These are phyloP conservation scores for Ctenicera cuprea DNA, from an alignment of 2,888 invertebrate genomes.

Conservation along the genomic window DNA sequence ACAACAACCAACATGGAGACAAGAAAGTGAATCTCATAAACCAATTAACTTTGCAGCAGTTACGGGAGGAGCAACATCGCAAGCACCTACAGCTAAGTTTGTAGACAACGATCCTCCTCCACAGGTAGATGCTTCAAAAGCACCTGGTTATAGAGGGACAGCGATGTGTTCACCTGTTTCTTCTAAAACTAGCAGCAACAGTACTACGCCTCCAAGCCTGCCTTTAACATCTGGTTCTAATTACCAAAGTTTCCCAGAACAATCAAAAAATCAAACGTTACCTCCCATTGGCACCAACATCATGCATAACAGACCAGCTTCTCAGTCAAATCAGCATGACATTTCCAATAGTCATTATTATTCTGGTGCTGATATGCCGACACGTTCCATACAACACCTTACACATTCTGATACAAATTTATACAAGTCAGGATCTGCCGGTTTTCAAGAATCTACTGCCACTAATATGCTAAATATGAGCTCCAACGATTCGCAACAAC, in stretches of 20 bases:
- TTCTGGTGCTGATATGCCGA: conserved; percentile 52
- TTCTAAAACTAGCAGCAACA: conserved; percentile 76
- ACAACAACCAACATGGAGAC: conserved; percentile 79
- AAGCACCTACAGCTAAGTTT: conserved; percentile 71
- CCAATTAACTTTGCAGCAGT: conserved; percentile 84
- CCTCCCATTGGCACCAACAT: conserved; percentile 69
- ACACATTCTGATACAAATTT: conserved; percentile 60
- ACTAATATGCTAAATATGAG: conserved; percentile 71
- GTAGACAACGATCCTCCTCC: conserved; percentile 75
- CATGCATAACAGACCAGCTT: conserved; percentile 62
- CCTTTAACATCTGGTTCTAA: conserved; percentile 60
- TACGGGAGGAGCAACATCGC: conserved; percentile 74
- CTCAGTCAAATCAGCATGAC: conserved; percentile 60
- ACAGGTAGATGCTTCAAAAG: conserved; percentile 90
- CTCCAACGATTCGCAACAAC: conserved; percentile 61
- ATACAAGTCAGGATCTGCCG: conserved; percentile 60
- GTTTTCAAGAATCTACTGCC: conserved; percentile 54
- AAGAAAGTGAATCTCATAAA: conserved; percentile 76
- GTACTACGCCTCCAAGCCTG: conserved; percentile 75
- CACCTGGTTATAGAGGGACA: conserved; percentile 91
- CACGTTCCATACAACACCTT: conserved; percentile 56
- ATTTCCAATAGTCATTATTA: conserved; percentile 57
- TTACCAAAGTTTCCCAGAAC: conserved; percentile 65
- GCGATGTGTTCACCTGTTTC: conserved; percentile 86
- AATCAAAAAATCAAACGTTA: conserved; percentile 62